Conservation (phyloP, 2,797 vertebrate genomes). For the Lacerta bilineata region DNA sequence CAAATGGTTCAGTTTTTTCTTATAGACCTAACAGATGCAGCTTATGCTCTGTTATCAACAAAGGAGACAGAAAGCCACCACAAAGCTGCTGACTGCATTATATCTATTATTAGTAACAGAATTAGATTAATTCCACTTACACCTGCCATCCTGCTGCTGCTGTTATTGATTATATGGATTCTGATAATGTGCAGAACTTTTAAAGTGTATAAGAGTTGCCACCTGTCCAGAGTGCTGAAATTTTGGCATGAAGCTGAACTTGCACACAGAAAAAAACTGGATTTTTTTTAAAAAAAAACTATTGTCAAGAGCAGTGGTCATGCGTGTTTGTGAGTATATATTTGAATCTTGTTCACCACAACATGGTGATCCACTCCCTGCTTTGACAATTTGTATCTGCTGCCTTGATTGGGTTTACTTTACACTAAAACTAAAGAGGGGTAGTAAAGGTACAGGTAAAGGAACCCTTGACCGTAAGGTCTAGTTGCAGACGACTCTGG, state of each 20-base stretch:
- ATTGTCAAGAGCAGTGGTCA: background rate
- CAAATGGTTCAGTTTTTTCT: background rate
- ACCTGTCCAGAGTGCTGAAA: background rate
- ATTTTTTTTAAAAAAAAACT: background rate
- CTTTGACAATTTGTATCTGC: background rate
- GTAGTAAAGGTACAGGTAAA: background rate
- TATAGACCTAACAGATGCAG: rapidly evolving
- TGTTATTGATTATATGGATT: background rate
- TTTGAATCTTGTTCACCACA: background rate
- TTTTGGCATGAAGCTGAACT: background rate
- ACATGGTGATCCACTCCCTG: background rate
- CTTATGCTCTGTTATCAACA: rapidly evolving
- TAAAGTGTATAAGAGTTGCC: background rate
- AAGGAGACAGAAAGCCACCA: background rate
- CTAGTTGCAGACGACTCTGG: too few species aligned
- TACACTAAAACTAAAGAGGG: background rate
- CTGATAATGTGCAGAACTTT: background rate
- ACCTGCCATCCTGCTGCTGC: background rate
- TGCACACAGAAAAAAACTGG: background rate
- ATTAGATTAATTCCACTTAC: slow-evolving; percentile 12
- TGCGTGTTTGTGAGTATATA: background rate
- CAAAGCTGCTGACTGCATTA: background rate
- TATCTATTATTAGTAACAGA: slow-evolving; percentile 10
- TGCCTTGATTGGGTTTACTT: background rate
- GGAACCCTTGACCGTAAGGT: too few species aligned